Percentiles rank a stretch among this genome's conserved stretches.
Evolutionary conservation across 2,797 vertebrate species (phyloP).

Genomic region (Brachyalestes nurse): DNA sequence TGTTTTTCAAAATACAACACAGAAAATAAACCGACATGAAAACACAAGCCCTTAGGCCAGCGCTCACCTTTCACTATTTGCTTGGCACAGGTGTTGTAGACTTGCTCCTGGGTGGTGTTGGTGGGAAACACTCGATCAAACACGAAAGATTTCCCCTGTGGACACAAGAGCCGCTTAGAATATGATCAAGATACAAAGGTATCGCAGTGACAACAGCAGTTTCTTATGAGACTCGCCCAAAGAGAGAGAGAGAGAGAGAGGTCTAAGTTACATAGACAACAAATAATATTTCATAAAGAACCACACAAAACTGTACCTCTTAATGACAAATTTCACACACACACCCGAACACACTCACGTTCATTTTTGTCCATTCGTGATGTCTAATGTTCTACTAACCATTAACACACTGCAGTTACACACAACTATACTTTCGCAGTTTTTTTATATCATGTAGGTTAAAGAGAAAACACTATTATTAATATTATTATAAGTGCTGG

Average conservation of each 20-base stretch:
- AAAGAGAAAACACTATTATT: background rate
- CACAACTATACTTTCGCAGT: background rate
- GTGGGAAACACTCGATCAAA: constrained; percentile 85
- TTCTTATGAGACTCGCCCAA: background rate
- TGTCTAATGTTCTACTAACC: background rate
- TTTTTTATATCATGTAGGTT: background rate
- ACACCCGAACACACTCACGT: background rate
- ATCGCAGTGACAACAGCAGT: background rate
- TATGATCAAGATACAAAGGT: background rate
- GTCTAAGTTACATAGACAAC: background rate
- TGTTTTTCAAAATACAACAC: too few species aligned
- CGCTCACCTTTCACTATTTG: constrained; percentile 62
- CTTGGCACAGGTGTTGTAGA: constrained; percentile 75
- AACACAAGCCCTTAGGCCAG: background rate
- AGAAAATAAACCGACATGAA: background rate
- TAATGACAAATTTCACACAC: background rate
- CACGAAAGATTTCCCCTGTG: constrained; percentile 82
- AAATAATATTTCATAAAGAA: background rate
- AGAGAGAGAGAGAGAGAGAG: background rate
- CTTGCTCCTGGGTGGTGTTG: constrained; percentile 87
- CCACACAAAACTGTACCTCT: background rate
- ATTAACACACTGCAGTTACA: background rate
- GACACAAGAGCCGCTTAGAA: constrained; percentile 11
- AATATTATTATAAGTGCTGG: too few species aligned
- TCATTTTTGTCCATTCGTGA: background rate